These are phyloP conservation scores for Paramuricea clavata DNA, from an alignment of 92 coral and sea anemone genomes.

Conservation along the genomic window DNA sequence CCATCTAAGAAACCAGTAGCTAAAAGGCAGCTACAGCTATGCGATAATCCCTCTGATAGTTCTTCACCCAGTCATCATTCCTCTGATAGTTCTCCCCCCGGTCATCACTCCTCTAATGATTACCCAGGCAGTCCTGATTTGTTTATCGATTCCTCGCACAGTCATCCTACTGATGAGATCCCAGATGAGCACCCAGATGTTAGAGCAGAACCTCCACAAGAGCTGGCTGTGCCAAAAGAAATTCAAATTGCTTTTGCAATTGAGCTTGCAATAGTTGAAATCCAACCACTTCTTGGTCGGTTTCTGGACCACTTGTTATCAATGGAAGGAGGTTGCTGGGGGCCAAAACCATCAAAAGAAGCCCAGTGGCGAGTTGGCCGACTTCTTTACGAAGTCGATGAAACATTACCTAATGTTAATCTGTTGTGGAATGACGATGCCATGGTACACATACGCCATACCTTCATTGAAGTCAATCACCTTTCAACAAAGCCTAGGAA, in stretches of 20 bases:
- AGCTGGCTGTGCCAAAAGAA: neutral
- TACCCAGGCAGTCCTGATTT: no score
- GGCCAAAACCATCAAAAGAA: neutral
- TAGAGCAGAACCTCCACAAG: no score
- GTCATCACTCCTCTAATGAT: neutral
- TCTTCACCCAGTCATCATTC: no score
- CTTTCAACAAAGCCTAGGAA: neutral
- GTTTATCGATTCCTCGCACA: no score
- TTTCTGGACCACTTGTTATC: neutral
- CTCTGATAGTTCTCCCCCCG: neutral
- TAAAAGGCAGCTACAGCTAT: neutral
- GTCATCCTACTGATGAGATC: no score
- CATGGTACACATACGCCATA: neutral
- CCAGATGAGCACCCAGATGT: no score
- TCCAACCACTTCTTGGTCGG: neutral
- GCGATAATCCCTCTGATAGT: no score
- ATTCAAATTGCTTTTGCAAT: neutral
- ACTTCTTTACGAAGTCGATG: neutral
- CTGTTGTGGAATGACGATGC: constrained; percentile 4
- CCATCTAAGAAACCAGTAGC: neutral
- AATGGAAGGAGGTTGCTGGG: neutral
- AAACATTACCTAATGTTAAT: neutral
- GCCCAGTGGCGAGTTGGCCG: neutral
- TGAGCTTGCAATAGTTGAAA: neutral
- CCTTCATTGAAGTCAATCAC: neutral